phyloP scores from a whole-genome alignment of 2,797 vertebrate species.

The Rhadinocentrus ornatus region DNA sequence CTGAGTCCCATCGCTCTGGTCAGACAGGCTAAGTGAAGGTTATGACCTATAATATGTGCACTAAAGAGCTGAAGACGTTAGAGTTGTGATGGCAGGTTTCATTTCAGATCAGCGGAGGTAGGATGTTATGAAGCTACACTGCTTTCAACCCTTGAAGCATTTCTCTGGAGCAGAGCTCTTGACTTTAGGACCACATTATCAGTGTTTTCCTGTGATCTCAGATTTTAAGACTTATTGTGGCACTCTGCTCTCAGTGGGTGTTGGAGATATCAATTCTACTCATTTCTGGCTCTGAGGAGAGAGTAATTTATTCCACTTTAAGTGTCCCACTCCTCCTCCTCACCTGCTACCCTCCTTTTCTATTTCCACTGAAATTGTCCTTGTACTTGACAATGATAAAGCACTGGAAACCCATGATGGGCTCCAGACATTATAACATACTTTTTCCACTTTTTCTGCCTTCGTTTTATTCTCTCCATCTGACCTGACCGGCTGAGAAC shows the following conservation, averaged over 20 bases:
- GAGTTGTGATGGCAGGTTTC: background rate
- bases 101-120: background rate
- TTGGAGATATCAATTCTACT: slow-evolving; percentile 12
- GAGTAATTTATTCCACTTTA: slow-evolving; percentile 38
- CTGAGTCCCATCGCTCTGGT: no score
- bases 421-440: no score
- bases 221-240: slow-evolving; percentile 1
- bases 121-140: background rate
- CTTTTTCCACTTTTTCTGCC: no score
- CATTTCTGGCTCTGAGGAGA: slow-evolving; percentile 1
- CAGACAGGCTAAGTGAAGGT: no score
- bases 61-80: background rate
- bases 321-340: slow-evolving; percentile 1
- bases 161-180: background rate
- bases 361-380: slow-evolving; percentile 5
- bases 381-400: no score
- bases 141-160: background rate
- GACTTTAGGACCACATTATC: background rate
- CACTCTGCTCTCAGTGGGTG: background rate
- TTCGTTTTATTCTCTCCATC: no score
- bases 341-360: slow-evolving; percentile 1
- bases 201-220: background rate
- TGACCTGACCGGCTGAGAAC: no score
- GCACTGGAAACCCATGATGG: no score
- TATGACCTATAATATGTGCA: background rate